Evolutionary conservation across 2,113 vertebrate species (phyloP), one percentile per base, ranked within the genome.

Genomic region (Muntiacus reevesi): DNA sequence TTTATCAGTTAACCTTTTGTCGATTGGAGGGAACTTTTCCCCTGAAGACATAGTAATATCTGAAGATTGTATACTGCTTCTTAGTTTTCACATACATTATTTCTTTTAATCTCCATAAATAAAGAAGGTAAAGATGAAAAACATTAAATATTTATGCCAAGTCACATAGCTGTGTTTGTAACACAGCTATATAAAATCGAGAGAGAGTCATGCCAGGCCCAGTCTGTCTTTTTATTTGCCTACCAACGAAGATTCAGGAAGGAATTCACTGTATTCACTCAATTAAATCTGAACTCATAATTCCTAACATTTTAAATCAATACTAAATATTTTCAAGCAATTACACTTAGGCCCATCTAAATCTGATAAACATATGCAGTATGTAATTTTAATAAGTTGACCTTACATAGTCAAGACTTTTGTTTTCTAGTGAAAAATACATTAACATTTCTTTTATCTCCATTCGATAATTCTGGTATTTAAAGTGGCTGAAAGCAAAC

Each of bases 241-340:
- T 87, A 36, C 17, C 36, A 67, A 54, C 55, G 19, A 96, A 82
- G 27, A 92, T 28, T 47, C 23, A 87, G 50, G 6, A 89, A 54
- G 43, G 10, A 87, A 84, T 43, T 86, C 50, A 50, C 7, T 57
- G 0, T 78, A 21, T 79, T 62, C 45, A 6, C 23, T 96, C 47
- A 78, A 64, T 79, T 89, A 94, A 85, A 88, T 71, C 3, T 86
- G 54, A 83, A 96, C 86, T 89, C 40, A 54, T 67, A 87, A 94
- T 55, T 88, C 40, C 28, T 47, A 89, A 12, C 54, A 57, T 45
- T 84, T 94, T 96, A 6, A 95, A 94, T 55, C 60, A 50, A 87
- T 52, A 90, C 16, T 87, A 91, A 89, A 50, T 96, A 64, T 95
- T 84, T 88, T 92, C 21, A 84, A 67, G n/a, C 85, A 94, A 90